Base-by-base conservation (phyloP, 2,797 vertebrate species). In the Rhinophrynus dorsalis region DNA sequence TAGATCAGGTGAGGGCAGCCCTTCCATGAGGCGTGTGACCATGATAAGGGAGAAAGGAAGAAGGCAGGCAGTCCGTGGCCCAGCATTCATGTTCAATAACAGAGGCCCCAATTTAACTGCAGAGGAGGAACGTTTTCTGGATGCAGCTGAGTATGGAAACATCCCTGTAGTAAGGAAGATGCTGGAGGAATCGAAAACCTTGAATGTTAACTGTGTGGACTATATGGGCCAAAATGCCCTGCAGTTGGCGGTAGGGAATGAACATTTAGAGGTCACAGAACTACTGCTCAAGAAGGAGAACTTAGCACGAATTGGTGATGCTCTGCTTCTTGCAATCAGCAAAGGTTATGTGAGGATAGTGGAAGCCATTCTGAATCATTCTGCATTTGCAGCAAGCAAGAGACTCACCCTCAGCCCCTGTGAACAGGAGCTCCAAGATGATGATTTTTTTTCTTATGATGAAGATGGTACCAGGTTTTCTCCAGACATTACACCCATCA, bases 391-490 rank as follows among this genome's bases (percentile, higher is more conserved):
- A 0, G 87, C 90, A 62, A 89, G 87, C 37, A 85, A 88, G 69
- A 87, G 92, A 60, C 87, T 95, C 68, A 91, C 92, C 6, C 89
- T 91, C 11, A 94, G 94, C 76, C 94, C 94, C 23, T 84, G 92
- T 13, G 92, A 94, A 81, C 90, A 90, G 81, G 89, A 89, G 76
- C 83, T 92, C 67, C 90, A 88, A 75, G 94, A 94, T 74, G 93
- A 93, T 70, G 92, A 94, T 83, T 95, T 95, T 80, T 95, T 92
- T 75, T 93, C 93, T 1, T 94, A 94, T 10, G 93, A 94, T 0
- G 94, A 94, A 85, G 94, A 94, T 63, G 94, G 94, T 62, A 94
- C 94, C 1, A 91, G 94, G 69, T 95, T 95, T 79, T 95, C 94
- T 15, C 93, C 92, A 11, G 93, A 94, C 62, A 92, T 95, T 82